These are phyloP conservation scores for Procavia capensis DNA, from an alignment of 2,113 vertebrate genomes.

Conservation along the genomic window DNA sequence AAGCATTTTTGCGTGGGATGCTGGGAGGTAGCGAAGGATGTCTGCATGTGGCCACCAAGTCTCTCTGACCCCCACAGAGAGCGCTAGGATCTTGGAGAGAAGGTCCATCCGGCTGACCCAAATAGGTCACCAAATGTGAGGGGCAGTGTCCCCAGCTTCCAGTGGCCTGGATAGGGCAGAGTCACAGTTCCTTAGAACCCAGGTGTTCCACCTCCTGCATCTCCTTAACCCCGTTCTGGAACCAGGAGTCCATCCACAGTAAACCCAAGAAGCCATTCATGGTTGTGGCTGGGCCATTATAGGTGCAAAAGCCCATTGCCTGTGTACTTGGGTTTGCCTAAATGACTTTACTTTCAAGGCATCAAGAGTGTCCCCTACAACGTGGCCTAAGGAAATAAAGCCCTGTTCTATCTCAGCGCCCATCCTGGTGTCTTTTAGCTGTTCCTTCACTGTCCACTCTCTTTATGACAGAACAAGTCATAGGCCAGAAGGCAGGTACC, in stretches of 20 bases:
- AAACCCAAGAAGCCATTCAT: fast-evolving
- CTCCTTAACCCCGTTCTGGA: fast-evolving
- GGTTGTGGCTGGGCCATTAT: not conserved
- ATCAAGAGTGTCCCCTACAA: fast-evolving
- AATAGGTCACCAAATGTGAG: not conserved
- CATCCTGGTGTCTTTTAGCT: not conserved
- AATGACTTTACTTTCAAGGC: not conserved
- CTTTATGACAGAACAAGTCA: not conserved
- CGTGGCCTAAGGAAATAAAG: not conserved
- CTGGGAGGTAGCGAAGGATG: fast-evolving
- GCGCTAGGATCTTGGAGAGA: not conserved
- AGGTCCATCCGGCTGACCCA: fast-evolving
- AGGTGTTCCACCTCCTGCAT: not conserved
- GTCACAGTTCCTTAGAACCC: fast-evolving
- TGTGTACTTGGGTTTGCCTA: not conserved
- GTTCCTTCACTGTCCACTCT: fast-evolving
- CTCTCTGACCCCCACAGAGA: not conserved
- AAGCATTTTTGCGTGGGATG: no score
- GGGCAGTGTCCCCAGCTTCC: fast-evolving
- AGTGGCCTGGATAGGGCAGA: not conserved
- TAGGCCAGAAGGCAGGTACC: not conserved
- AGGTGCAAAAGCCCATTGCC: not conserved
- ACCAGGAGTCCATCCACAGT: not conserved
- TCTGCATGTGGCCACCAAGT: fast-evolving
- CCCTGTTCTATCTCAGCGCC: not conserved